Base-by-base conservation (phyloP, 2,797 vertebrate genomes). In the Margarornis squamiger region DNA sequence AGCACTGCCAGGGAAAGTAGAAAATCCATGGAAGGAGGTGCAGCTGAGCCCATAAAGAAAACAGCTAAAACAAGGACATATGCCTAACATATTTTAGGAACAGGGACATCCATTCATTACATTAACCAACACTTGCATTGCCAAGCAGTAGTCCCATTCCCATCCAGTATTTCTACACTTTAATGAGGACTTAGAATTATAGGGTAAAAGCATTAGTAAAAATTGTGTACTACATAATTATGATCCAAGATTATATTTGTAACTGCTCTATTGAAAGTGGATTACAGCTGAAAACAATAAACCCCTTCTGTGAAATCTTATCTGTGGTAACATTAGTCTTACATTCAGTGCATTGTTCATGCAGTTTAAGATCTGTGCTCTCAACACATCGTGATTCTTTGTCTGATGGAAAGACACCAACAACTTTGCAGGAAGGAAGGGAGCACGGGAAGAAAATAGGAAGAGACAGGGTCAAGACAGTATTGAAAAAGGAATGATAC, bases 381-480 rank as follows among this genome's bases (percentile, higher is more conserved):
- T 66, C 72, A 92, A 85, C 55, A 82, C 51, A 91, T 24, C 6
- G 0, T 12, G 51, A 81, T 84, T 90, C 68, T 89, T 90, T 74
- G 52, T 80, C 65, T 74, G 59, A 92, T 91, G 61, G 78, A 91
- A 94, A 90, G 87, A 80, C 74, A 94, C 39, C 48, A 92, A 73
- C 62, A 68, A 46, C 39, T 79, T 45, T 27, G 63, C 92, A 91
- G 91, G 89, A 95, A 96, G 78, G 90, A 90, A 96, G 85, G 26
- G 52, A 93, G 54, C 41, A 86, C 65, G 38, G 57, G 68, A 86
- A 61, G 72, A 94, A 61, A 91, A 83, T 68, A 93, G 91, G 87
- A 96, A 93, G 39, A 90, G 32, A 88, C 14, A 21, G 68, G 72
- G 93, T 88, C 95, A 92, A 86, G 63, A 61, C 65, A 76, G 71